Base-by-base conservation (phyloP, 2,113 vertebrate genomes). In the Podiceps cristatus region DNA sequence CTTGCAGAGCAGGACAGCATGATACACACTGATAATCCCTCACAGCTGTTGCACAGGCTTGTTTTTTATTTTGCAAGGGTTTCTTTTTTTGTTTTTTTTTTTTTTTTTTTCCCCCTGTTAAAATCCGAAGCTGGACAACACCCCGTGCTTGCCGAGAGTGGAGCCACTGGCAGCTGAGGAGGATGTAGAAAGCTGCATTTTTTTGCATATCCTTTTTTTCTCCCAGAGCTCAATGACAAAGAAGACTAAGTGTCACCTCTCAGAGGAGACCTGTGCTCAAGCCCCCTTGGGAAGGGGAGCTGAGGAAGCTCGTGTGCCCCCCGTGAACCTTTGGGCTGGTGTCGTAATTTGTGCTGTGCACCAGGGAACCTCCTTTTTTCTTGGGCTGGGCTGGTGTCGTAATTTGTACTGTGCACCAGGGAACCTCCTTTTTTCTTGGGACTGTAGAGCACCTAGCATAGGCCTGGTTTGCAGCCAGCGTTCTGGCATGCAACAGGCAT, bases 41-140 rank as follows among this genome's bases (percentile, higher is more conserved):
- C 87, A 87, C 96, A 96, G 95, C 93, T 97, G 96, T 82, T 96
- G 77, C 87, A 72, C 92, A 94, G 90, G 27, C 60, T 86, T 79
- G 76, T 5, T n/a, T n/a, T n/a, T n/a, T n/a, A n/a, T n/a, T n/a
- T n/a, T n/a, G n/a, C n/a, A n/a, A n/a, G n/a, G n/a, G n/a, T n/a
- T n/a, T n/a, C n/a, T n/a, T n/a, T n/a, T n/a, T n/a, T 40, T 62
- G 24, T 29, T 22, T 15, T 3, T 12, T 0, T 40, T 3, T 44
- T 59, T 40, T 10, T 24, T 10, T 18, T 44, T 47, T 15, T 58
- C 13, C 1, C 0, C 2, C 22, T 50, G 10, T 31, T 84, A 86
- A 73, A 69, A 63, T 56, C 56, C 67, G 40, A 33, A 19, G 33
- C 64, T 75, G 72, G 69, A 56, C 73, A 91, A 44, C 18, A 67